Evolutionary conservation across 2,888 invertebrate species (phyloP).

Genomic region (Halictus ligatus): DNA sequence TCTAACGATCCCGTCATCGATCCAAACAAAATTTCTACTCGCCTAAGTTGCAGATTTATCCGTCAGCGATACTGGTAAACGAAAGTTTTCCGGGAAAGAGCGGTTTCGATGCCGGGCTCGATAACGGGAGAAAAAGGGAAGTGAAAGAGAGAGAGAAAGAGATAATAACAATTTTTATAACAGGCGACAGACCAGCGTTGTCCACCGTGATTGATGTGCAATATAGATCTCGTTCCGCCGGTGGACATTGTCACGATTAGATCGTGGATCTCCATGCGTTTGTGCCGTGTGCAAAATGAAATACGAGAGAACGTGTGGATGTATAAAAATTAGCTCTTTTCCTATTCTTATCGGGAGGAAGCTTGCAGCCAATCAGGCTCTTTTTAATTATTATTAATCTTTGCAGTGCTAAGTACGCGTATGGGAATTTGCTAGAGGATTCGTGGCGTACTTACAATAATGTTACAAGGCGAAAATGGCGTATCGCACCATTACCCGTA

Average conservation of each 20-base stretch:
- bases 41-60: too few species aligned
- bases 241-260: too few species aligned
- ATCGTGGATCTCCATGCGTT: too few species aligned
- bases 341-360: neutral
- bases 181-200: too few species aligned
- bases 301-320: too few species aligned
- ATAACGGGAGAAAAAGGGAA: neutral
- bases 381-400: neutral
- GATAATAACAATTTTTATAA: too few species aligned
- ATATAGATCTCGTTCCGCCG: too few species aligned
- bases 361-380: neutral
- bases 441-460: neutral
- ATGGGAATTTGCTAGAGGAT: neutral
- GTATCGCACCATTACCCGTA: neutral
- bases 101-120: neutral
- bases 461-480: neutral
- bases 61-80: too few species aligned
- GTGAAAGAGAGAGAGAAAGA: neutral
- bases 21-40: neutral
- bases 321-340: too few species aligned
- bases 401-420: neutral
- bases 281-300: too few species aligned
- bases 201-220: too few species aligned
- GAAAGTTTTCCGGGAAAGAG: neutral
- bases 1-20: neutral